These are phyloP conservation scores for Tipula vernalis DNA, from an alignment of 2,888 invertebrate genomes.

Conservation along the genomic window DNA sequence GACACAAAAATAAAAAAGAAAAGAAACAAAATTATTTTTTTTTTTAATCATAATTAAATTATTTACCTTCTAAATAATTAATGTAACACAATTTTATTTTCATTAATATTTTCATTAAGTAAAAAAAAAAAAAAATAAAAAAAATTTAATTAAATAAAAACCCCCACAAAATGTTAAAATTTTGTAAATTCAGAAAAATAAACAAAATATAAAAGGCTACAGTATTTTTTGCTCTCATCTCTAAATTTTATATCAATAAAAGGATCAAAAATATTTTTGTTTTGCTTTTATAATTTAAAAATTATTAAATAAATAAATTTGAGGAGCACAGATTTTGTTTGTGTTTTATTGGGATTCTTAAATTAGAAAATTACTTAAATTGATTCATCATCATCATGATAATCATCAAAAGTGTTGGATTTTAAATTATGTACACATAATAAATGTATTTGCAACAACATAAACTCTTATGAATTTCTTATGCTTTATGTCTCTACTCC, in stretches of 20 bases:
- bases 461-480: background rate
- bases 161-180: background rate
- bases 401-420: background rate
- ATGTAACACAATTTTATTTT: background rate
- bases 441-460: background rate
- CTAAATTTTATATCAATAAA: background rate
- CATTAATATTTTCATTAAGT: background rate
- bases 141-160: background rate
- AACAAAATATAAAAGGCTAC: background rate
- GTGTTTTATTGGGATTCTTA: background rate
- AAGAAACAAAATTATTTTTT: background rate
- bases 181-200: background rate
- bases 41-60: background rate
- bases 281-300: background rate
- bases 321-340: background rate
- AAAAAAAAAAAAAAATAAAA: background rate
- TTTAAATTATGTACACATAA: background rate
- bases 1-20: background rate
- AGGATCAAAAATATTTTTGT: background rate
- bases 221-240: background rate
- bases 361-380: background rate
- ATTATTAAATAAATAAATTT: background rate
- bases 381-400: background rate
- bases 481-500: background rate
- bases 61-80: background rate